phyloP scores from a whole-genome alignment of 2,797 vertebrate genomes.

The Etheostoma nigrum region DNA sequence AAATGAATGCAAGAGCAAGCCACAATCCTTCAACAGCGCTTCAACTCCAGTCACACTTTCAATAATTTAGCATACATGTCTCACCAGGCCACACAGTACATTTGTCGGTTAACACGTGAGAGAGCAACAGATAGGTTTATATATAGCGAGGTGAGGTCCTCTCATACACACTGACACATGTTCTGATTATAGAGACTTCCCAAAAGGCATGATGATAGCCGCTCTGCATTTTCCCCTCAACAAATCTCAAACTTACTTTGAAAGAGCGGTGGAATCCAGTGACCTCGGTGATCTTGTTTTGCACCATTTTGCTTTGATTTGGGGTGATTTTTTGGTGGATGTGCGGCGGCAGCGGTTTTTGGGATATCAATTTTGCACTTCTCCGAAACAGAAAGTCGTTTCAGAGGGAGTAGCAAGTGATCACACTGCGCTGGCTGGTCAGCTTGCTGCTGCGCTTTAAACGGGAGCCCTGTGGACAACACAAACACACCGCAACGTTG shows the following conservation, averaged over 20 bases:
- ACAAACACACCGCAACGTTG: slow-evolving; percentile 46
- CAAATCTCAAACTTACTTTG: slow-evolving; percentile 85
- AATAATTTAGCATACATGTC: slow-evolving; percentile 33
- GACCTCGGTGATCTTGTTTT: slow-evolving; percentile 93
- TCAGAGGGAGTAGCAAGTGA: slow-evolving; percentile 75
- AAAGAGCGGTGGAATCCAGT: slow-evolving; percentile 95
- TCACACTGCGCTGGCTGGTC: slow-evolving; percentile 77
- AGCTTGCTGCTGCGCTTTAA: slow-evolving; percentile 79
- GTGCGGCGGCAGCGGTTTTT: slow-evolving; percentile 74
- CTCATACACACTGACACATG: slow-evolving; percentile 36
- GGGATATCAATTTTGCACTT: slow-evolving; percentile 70
- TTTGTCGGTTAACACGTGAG: slow-evolving; percentile 24
- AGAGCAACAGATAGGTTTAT: slow-evolving; percentile 64
- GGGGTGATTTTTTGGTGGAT: slow-evolving; percentile 48
- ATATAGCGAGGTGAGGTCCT: slow-evolving; percentile 52
- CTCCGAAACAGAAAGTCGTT: slow-evolving; percentile 75
- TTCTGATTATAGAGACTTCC: slow-evolving; percentile 18
- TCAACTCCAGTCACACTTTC: not conserved
- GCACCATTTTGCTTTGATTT: slow-evolving; percentile 90
- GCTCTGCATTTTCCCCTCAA: not conserved
- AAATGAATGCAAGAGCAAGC: not conserved
- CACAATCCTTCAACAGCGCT: not conserved
- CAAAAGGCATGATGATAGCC: slow-evolving; percentile 12
- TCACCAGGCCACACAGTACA: slow-evolving; percentile 10
- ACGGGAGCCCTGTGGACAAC: slow-evolving; percentile 82